Evolutionary conservation across 2,113 vertebrate genomes (phyloP).

Genomic region (Cochlearius cochlearius): DNA sequence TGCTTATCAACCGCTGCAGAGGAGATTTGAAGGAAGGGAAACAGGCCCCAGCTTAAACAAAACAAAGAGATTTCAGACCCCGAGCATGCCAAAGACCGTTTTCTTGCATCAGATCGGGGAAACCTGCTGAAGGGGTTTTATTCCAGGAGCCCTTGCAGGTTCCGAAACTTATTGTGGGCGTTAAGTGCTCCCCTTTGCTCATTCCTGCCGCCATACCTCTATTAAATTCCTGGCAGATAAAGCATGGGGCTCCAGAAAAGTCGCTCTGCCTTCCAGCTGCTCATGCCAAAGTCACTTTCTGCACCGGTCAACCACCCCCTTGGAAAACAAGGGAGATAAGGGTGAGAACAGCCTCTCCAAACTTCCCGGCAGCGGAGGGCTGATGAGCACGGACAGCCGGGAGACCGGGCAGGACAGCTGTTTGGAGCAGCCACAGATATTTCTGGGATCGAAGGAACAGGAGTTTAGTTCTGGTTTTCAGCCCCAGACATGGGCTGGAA

Average conservation of each 20-base stretch:
- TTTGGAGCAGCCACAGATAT: not conserved
- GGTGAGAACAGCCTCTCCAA: not conserved
- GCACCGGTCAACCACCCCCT: not conserved
- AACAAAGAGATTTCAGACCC: not conserved
- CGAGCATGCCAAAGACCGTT: not conserved
- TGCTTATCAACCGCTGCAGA: conserved; percentile 29
- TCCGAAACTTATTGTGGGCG: not conserved
- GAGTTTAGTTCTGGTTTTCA: not conserved
- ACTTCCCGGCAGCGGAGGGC: not conserved
- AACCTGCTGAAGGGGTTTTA: not conserved
- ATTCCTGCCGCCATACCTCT: not conserved
- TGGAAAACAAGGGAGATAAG: not conserved
- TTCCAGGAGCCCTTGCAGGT: not conserved
- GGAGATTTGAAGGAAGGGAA: not conserved
- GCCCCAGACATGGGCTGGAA: not conserved
- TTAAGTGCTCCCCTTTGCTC: not conserved
- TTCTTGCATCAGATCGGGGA: not conserved
- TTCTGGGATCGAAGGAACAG: not conserved
- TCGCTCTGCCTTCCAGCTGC: not conserved
- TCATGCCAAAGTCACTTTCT: not conserved
- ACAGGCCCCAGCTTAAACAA: not conserved
- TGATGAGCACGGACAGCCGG: not conserved
- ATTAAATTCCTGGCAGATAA: not conserved
- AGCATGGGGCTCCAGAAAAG: not conserved
- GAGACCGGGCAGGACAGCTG: not conserved